phyloP scores from a whole-genome alignment of 2,797 vertebrate species.

The Hyperoplus immaculatus region DNA sequence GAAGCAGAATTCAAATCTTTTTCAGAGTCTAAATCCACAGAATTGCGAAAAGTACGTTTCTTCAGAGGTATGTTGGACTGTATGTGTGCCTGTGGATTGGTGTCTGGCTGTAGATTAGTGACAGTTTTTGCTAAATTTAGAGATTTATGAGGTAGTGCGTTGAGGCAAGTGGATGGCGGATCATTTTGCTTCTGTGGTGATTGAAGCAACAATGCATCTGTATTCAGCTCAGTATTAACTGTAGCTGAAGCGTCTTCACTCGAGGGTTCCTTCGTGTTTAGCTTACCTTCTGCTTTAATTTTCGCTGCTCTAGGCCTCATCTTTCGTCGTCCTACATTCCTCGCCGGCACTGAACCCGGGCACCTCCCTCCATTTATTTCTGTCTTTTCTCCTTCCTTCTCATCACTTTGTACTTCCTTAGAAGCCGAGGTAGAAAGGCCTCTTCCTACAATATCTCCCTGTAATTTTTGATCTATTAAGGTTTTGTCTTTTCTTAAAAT shows the following conservation, averaged over 20 bases:
- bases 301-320: slow-evolving; percentile 52
- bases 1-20: slow-evolving; percentile 57
- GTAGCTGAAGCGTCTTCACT: slow-evolving; percentile 27
- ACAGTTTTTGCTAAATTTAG: slow-evolving; percentile 53
- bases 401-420: slow-evolving; percentile 30
- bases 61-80: slow-evolving; percentile 88
- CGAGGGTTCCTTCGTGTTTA: slow-evolving; percentile 38
- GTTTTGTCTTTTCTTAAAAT: slow-evolving; percentile 75
- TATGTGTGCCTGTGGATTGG: slow-evolving; percentile 73
- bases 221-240: slow-evolving; percentile 17
- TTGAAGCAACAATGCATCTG: slow-evolving; percentile 33
- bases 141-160: slow-evolving; percentile 69
- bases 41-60: slow-evolving; percentile 87
- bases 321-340: slow-evolving; percentile 41
- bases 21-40: slow-evolving; percentile 76
- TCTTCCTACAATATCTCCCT: slow-evolving; percentile 30
- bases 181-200: slow-evolving; percentile 34
- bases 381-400: slow-evolving; percentile 28
- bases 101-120: slow-evolving; percentile 55
- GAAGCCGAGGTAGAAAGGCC: slow-evolving; percentile 25
- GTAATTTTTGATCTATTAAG: slow-evolving; percentile 45
- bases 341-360: slow-evolving; percentile 17
- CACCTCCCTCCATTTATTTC: slow-evolving; percentile 47
- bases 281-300: slow-evolving; percentile 50
- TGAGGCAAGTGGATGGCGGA: slow-evolving; percentile 51